Base-by-base conservation (phyloP, 2,797 vertebrate genomes). In the Selene dorsalis region DNA sequence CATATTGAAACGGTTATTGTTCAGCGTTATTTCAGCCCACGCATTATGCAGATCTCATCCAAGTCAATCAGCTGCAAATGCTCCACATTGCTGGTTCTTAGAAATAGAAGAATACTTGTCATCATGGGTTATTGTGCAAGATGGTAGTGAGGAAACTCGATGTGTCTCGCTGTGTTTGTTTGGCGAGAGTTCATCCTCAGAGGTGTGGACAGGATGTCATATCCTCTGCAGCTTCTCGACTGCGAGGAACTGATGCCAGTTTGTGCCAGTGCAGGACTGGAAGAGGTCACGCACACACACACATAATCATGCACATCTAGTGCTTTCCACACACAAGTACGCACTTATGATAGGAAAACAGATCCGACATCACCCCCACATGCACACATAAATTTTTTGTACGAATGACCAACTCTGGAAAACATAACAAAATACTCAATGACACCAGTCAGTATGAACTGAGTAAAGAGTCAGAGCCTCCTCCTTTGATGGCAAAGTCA, bases 1-100 rank as follows among this genome's bases (percentile, higher is more conserved):
- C 73, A 50, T 28, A 75, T 83, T 83, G 79, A 87, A 82, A 67
- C 68, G 52, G 76, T 84, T 81, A 84, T 88, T 87, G 84, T 90
- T 88, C 83, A 52, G 81, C 41, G 53, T 77, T 79, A 77, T 80
- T 87, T 79, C 68, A 56, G 78, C 89, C 87, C 80, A 86, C 85
- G 55, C 84, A 57, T 86, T 84, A 86, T 89, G 89, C 73, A 86
- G 79, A 90, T 89, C 63, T 52, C 52, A 20, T 24, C 48, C 75
- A 47, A 76, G 77, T 77, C 86, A 85, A 89, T 90, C 88, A 69
- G 75, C 76, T 52, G 84, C 63, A 39, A 77, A 70, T 17, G 75
- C 86, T 84, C 53, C 75, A 20, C 64, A 43, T 80, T 14, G 52
- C 67, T 43, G 82, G 12, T 62, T 70, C 68, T 85, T 30, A 63